Evolutionary conservation across 2,888 invertebrate genomes (phyloP).

Genomic region (Gisinianus flammeolus): DNA sequence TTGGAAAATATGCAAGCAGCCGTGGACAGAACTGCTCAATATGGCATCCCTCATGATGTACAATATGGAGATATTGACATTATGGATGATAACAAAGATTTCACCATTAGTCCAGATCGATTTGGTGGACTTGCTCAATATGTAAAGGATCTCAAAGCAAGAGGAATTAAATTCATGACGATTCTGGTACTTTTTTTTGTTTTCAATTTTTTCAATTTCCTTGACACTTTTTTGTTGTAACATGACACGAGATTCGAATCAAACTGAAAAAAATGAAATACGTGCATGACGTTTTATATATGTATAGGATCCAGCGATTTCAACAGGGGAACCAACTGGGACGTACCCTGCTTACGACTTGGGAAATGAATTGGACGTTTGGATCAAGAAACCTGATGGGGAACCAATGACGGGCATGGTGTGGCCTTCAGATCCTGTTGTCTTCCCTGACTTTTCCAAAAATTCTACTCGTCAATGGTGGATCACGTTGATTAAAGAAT

Average conservation of each 20-base stretch:
- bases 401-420: conserved; percentile 64
- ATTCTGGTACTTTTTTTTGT: conserved; percentile 52
- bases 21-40: conserved; percentile 72
- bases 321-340: conserved; percentile 61
- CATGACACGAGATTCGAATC: no score
- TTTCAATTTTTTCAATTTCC: no score
- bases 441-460: conserved; percentile 61
- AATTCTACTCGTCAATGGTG: conserved; percentile 76
- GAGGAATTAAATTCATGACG: conserved; percentile 55
- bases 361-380: conserved; percentile 47
- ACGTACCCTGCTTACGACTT: conserved; percentile 44
- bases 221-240: no score
- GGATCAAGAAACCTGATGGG: conserved; percentile 46
- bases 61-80: conserved; percentile 67
- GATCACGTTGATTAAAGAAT: conserved; percentile 70
- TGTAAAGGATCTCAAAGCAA: conserved; percentile 72
- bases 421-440: conserved; percentile 66
- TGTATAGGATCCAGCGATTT: conserved; percentile 49
- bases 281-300: no score
- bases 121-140: conserved; percentile 72
- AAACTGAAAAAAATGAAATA: no score
- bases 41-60: conserved; percentile 71
- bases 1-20: conserved; percentile 70
- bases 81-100: conserved; percentile 79
- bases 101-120: conserved; percentile 72